phyloP scores from a whole-genome alignment of 2,797 vertebrate species.

The Schizopygopsis pylzovi region DNA sequence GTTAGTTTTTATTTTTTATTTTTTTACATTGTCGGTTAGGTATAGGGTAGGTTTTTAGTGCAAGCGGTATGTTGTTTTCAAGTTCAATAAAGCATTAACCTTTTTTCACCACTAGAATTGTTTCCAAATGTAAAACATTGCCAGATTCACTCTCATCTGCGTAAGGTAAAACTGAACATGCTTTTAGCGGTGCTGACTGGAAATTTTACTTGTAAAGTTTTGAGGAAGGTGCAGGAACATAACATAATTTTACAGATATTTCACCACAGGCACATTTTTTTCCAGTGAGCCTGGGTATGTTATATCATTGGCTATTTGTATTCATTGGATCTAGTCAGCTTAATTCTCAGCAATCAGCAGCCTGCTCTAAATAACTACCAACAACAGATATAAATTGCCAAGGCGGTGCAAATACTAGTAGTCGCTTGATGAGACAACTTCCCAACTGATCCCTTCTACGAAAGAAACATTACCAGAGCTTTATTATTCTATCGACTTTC shows the following conservation, averaged over 20 bases:
- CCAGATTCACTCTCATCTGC: neutral
- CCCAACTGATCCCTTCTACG: neutral
- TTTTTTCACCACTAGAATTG: neutral
- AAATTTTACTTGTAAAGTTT: neutral
- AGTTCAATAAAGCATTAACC: neutral
- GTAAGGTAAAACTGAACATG: neutral
- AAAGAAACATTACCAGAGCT: slow-evolving; percentile 17
- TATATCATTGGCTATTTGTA: slow-evolving; percentile 8
- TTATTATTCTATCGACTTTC: slow-evolving; percentile 35
- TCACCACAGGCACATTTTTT: neutral
- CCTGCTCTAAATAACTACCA: slow-evolving; percentile 22
- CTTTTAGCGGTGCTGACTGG: neutral
- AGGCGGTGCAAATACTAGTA: neutral
- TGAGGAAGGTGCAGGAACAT: neutral
- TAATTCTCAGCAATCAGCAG: slow-evolving; percentile 4
- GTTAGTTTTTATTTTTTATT: neutral
- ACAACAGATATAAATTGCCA: slow-evolving; percentile 25
- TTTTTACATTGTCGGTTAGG: neutral
- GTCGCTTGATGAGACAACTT: slow-evolving; percentile 10
- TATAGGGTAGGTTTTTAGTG: neutral
- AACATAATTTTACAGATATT: neutral
- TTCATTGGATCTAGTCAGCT: neutral
- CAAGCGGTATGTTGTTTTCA: neutral
- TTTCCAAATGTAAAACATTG: neutral
- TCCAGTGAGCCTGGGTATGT: neutral